Evolutionary conservation across 2,888 invertebrate species (phyloP).

Genomic region (Listrodromus nycthemerus): DNA sequence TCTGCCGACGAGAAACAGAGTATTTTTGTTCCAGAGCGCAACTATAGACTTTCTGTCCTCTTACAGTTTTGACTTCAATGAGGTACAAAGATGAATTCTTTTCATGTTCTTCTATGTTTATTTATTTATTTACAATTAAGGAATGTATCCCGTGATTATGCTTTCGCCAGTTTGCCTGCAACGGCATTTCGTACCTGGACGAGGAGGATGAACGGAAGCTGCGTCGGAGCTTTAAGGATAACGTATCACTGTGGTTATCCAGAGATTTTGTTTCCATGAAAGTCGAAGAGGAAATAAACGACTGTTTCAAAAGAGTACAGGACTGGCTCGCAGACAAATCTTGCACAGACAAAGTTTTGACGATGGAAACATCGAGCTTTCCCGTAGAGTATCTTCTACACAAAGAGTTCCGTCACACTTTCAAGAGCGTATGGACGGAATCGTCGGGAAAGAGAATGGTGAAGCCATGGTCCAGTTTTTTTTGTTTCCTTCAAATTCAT

Average conservation of each 20-base stretch:
- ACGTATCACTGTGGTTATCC: slow-evolving; percentile 73
- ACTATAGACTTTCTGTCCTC: slow-evolving; percentile 88
- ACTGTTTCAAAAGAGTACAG: slow-evolving; percentile 78
- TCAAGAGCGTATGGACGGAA: slow-evolving; percentile 84
- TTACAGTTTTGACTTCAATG: slow-evolving; percentile 91
- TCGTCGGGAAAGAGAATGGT: slow-evolving; percentile 70
- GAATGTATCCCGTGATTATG: background rate
- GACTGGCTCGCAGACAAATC: slow-evolving; percentile 80
- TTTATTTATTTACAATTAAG: background rate
- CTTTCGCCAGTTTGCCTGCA: slow-evolving; percentile 87
- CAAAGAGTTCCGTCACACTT: slow-evolving; percentile 86
- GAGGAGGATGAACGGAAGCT: slow-evolving; percentile 85
- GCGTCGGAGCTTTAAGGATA: slow-evolving; percentile 81
- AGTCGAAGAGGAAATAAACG: slow-evolving; percentile 80
- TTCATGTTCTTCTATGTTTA: background rate
- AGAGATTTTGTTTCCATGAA: slow-evolving; percentile 72
- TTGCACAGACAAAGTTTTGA: slow-evolving; percentile 72
- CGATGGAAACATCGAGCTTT: slow-evolving; percentile 84
- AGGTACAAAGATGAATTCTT: slow-evolving; percentile 85
- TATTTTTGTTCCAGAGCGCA: slow-evolving; percentile 88
- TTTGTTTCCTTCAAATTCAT: background rate
- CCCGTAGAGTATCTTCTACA: slow-evolving; percentile 87
- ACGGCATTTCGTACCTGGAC: slow-evolving; percentile 89
- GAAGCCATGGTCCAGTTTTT: slow-evolving; percentile 1
- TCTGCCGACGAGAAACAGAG: slow-evolving; percentile 87